Percentiles rank a stretch among this genome's conserved stretches.
Evolutionary conservation across 1,140 invertebrate species (phyloP).

Genomic region (Drosophila melanica): DNA sequence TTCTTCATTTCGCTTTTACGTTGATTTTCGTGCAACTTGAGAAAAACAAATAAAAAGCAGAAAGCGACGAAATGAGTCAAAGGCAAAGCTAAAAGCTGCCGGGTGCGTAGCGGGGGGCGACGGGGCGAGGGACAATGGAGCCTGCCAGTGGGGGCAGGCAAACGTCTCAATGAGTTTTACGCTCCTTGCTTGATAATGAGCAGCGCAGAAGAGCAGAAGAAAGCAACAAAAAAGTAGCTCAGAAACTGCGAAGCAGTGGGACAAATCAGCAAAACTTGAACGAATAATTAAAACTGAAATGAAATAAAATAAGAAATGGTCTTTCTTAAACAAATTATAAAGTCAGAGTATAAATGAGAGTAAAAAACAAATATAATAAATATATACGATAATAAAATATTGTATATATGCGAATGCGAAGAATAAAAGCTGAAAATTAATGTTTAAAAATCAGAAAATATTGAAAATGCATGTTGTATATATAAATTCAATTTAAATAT

Average conservation of each 20-base stretch:
- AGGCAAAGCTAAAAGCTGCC: conserved; percentile 54
- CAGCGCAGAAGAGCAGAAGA: conserved; percentile 42
- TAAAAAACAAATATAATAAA: too few species aligned
- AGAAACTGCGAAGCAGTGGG: background rate
- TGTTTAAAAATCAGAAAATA: too few species aligned
- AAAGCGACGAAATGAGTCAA: conserved; percentile 67
- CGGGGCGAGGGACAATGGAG: background rate
- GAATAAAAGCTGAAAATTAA: too few species aligned
- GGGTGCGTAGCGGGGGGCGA: background rate
- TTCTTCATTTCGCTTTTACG: conserved; percentile 73
- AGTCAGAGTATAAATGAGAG: too few species aligned
- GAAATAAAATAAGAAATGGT: too few species aligned
- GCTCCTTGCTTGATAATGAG: conserved; percentile 79
- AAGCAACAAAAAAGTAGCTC: conserved; percentile 3
- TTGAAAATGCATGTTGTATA: too few species aligned
- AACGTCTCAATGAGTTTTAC: conserved; percentile 83
- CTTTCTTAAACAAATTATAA: too few species aligned
- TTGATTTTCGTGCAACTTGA: conserved; percentile 71
- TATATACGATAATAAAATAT: too few species aligned
- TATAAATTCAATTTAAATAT: too few species aligned
- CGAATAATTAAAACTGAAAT: too few species aligned
- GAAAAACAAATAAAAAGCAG: conserved; percentile 69
- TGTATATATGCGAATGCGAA: too few species aligned
- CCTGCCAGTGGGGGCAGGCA: conserved; percentile 34
- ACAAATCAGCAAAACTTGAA: too few species aligned